Evolutionary conservation across 1,140 invertebrate genomes (phyloP).

Genomic region (Drosophila willistoni): DNA sequence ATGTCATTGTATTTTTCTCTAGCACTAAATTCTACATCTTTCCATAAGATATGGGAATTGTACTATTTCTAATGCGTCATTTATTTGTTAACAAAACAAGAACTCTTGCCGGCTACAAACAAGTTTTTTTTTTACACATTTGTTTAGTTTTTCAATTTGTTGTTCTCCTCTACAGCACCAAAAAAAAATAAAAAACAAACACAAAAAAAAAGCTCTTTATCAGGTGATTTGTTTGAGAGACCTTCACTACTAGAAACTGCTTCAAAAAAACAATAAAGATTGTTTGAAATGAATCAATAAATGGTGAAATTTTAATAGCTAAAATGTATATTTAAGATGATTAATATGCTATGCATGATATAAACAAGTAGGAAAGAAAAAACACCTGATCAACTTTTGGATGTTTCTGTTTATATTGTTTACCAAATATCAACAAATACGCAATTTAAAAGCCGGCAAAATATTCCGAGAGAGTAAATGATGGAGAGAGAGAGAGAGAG

Average conservation of each 20-base stretch:
- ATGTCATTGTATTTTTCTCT: background rate
- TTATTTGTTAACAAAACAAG: constrained; percentile 41
- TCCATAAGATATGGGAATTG: constrained; percentile 20
- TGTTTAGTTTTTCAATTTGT: constrained; percentile 23
- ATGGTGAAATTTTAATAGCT: constrained; percentile 24
- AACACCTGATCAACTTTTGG: constrained; percentile 57
- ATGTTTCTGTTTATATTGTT: constrained; percentile 57
- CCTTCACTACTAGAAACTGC: constrained; percentile 7
- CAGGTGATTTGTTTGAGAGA: constrained; percentile 39
- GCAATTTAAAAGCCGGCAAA: constrained; percentile 70
- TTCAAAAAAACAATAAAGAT: background rate
- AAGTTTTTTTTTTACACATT: constrained; percentile 49
- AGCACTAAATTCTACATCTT: constrained; percentile 14
- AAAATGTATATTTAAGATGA: constrained; percentile 27
- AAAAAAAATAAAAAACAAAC: no score
- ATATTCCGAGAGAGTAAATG: constrained; percentile 16
- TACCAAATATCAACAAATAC: constrained; percentile 67
- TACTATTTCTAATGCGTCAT: constrained; percentile 48
- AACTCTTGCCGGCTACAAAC: constrained; percentile 42
- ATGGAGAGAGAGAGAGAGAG: background rate
- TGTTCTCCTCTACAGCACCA: constrained; percentile 11
- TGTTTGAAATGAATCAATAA: constrained; percentile 24
- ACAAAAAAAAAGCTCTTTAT: constrained; percentile 33
- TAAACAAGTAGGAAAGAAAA: constrained; percentile 17
- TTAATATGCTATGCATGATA: constrained; percentile 39